Conservation (phyloP, 2,797 vertebrate genomes). For the Staurois parvus region DNA sequence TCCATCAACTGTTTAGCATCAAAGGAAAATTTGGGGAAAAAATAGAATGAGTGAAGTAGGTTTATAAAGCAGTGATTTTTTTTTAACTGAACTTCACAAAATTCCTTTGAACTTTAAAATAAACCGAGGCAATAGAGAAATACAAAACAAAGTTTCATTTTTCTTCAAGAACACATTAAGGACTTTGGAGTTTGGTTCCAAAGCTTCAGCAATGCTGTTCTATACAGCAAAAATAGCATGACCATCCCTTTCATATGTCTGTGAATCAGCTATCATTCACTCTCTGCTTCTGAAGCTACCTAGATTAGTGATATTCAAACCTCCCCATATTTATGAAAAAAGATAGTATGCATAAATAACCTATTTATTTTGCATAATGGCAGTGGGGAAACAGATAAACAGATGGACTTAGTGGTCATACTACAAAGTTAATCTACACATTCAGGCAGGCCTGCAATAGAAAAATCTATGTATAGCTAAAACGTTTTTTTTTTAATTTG, state of each 20-base stretch:
- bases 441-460: no score
- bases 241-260: neutral
- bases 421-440: no score
- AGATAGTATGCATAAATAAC: neutral
- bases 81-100: slow-evolving; percentile 64
- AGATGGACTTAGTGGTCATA: no score
- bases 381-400: no score
- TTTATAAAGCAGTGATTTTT: slow-evolving; percentile 64
- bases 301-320: neutral
- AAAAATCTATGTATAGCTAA: no score
- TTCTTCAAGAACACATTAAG: slow-evolving; percentile 9
- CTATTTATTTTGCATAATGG: no score
- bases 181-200: neutral
- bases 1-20: slow-evolving; percentile 90
- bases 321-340: neutral
- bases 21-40: slow-evolving; percentile 72
- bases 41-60: slow-evolving; percentile 42
- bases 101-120: slow-evolving; percentile 69
- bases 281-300: neutral
- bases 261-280: neutral
- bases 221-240: neutral
- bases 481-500: no score
- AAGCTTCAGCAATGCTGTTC: neutral
- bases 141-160: slow-evolving; percentile 64
- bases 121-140: slow-evolving; percentile 62